Percentiles rank a stretch among this genome's conserved stretches.
Conservation (phyloP, 2,888 invertebrate genomes). For the Crocallis elinguaria region DNA sequence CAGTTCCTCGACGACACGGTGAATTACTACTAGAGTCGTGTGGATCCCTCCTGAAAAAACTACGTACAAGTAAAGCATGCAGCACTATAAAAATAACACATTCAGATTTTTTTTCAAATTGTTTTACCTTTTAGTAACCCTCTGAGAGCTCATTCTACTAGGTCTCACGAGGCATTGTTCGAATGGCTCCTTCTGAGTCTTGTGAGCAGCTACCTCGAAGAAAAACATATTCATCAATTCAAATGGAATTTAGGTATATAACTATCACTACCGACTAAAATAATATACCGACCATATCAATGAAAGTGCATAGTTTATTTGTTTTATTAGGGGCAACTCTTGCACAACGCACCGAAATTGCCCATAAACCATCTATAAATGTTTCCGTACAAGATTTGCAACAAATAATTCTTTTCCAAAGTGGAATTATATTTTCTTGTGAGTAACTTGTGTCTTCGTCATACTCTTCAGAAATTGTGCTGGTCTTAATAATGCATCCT, state of each 20-base stretch:
- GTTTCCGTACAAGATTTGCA: slow-evolving; percentile 51
- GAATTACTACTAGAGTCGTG: slow-evolving; percentile 40
- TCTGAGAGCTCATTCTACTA: slow-evolving; percentile 42
- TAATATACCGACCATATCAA: slow-evolving; percentile 64
- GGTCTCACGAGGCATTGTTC: slow-evolving; percentile 57
- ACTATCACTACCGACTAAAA: not conserved
- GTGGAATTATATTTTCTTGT: slow-evolving; percentile 31
- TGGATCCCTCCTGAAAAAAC: slow-evolving; percentile 41
- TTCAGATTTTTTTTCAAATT: not conserved
- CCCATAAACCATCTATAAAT: slow-evolving; percentile 57
- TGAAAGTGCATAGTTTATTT: slow-evolving; percentile 54
- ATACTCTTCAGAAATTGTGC: slow-evolving; percentile 44
- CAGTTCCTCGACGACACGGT: slow-evolving; percentile 55
- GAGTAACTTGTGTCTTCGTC: slow-evolving; percentile 25
- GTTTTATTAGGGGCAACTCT: slow-evolving; percentile 54
- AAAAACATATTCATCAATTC: slow-evolving; percentile 21
- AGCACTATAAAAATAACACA: too few species aligned
- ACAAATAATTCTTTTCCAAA: slow-evolving; percentile 60
- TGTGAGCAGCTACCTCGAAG: slow-evolving; percentile 57
- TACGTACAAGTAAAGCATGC: not conserved
- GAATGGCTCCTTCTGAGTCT: slow-evolving; percentile 56
- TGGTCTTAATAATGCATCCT: slow-evolving; percentile 60
- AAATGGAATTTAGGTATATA: not conserved
- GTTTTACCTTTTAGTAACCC: slow-evolving; percentile 52
- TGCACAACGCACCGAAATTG: slow-evolving; percentile 73